phyloP scores from a whole-genome alignment of 2,888 invertebrate species.

The Agrochola lychnidis region DNA sequence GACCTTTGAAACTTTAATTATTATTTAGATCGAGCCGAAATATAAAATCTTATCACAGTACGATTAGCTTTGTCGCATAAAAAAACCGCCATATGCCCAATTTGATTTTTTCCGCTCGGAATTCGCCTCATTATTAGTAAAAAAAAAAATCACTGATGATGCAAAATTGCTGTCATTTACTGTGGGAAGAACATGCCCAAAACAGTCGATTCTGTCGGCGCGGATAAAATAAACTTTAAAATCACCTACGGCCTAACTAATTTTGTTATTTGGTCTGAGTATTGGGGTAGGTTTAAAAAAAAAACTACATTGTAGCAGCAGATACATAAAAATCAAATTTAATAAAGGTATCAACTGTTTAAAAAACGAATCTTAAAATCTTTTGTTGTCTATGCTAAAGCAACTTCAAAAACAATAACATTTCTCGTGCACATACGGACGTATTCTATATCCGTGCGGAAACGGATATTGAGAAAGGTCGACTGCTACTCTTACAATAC shows the following conservation, averaged over 20 bases:
- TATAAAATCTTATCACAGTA: background rate
- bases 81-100: background rate
- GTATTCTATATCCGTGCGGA: slow-evolving; percentile 70
- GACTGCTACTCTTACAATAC: slow-evolving; percentile 61
- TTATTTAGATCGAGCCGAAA: background rate
- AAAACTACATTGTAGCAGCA: background rate
- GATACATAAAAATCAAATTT: too few relatives aligned
- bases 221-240: background rate
- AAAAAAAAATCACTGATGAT: slow-evolving; percentile 26
- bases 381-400: slow-evolving; percentile 22
- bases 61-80: background rate
- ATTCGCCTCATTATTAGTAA: background rate
- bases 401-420: slow-evolving; percentile 43
- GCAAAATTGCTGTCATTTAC: slow-evolving; percentile 31
- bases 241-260: background rate
- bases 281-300: too few relatives aligned
- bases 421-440: slow-evolving; percentile 27
- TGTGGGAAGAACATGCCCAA: background rate
- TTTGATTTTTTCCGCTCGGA: background rate
- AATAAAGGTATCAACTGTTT: too few relatives aligned
- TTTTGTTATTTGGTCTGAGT: too few relatives aligned
- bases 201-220: background rate
- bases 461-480: slow-evolving; percentile 71
- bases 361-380: background rate
- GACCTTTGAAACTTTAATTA: background rate